phyloP scores from a whole-genome alignment of 2,113 vertebrate species.

The Rhabdornis inornatus region DNA sequence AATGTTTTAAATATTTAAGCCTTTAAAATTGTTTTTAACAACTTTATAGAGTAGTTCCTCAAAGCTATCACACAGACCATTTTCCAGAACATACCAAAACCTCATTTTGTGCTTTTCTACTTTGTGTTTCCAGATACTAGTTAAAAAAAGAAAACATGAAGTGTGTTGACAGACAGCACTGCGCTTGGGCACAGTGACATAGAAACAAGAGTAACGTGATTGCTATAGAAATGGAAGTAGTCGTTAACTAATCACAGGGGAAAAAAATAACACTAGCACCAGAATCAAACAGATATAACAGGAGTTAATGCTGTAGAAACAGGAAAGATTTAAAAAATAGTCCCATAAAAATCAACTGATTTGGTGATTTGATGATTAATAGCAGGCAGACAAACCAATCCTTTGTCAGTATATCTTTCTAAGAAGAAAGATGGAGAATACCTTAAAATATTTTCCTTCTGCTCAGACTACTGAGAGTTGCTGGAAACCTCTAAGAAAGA shows the following conservation, averaged over 20 bases:
- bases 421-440: background rate
- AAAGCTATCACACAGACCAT: background rate
- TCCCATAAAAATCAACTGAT: background rate
- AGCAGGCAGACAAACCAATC: background rate
- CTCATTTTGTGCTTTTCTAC: background rate
- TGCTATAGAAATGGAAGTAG: background rate
- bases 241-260: background rate
- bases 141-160: conserved; percentile 15
- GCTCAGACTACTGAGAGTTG: background rate
- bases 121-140: background rate
- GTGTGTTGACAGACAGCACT: background rate
- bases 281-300: background rate
- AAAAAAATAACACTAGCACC: background rate
- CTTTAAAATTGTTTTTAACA: background rate
- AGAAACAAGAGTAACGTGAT: background rate
- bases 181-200: background rate
- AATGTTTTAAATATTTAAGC: background rate
- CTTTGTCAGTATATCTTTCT: background rate
- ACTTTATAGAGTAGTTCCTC: background rate
- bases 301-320: background rate
- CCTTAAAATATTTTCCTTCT: background rate
- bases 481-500: background rate
- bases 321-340: background rate
- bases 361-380: background rate
- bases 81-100: background rate